Conservation (phyloP, 2,888 invertebrate species). For the Uloborus plumipes region DNA sequence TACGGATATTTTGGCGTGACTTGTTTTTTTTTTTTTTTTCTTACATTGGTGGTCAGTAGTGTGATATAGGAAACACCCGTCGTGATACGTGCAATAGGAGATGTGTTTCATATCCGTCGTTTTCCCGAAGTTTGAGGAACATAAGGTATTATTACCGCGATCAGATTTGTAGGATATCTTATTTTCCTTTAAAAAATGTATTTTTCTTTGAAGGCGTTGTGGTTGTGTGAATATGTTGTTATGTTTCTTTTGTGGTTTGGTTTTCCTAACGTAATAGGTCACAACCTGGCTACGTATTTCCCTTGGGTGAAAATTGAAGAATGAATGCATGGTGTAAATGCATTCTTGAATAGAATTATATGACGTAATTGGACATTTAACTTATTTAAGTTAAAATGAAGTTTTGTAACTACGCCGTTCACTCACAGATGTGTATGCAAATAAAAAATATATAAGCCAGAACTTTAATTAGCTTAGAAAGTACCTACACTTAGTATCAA, state of each 20-base stretch:
- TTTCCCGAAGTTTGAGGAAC: slow-evolving; percentile 25
- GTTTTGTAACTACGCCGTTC: too few species aligned
- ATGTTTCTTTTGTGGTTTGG: too few species aligned
- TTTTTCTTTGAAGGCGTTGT: background rate
- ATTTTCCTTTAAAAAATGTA: slow-evolving; percentile 1
- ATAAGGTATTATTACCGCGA: slow-evolving; percentile 28
- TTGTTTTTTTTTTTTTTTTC: slow-evolving; percentile 5
- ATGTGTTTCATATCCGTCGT: slow-evolving; percentile 6
- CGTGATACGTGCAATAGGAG: slow-evolving; percentile 22
- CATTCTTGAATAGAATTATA: too few species aligned
- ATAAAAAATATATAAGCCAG: too few species aligned
- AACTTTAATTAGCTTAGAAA: too few species aligned
- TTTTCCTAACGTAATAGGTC: background rate
- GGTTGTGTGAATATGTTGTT: background rate
- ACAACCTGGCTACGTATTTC: slow-evolving; percentile 3
- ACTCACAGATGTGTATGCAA: too few species aligned
- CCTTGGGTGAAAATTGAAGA: too few species aligned
- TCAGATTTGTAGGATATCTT: slow-evolving; percentile 13
- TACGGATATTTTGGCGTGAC: slow-evolving; percentile 39
- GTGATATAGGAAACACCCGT: slow-evolving; percentile 37
- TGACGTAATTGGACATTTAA: too few species aligned
- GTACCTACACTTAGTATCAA: too few species aligned
- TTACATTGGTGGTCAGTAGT: slow-evolving; percentile 7
- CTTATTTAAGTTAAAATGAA: too few species aligned
- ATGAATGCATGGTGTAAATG: too few species aligned